phyloP scores from a whole-genome alignment of 30 jellyfish, hydroid and myxozoan genomes.

The Aurelia aurita region DNA sequence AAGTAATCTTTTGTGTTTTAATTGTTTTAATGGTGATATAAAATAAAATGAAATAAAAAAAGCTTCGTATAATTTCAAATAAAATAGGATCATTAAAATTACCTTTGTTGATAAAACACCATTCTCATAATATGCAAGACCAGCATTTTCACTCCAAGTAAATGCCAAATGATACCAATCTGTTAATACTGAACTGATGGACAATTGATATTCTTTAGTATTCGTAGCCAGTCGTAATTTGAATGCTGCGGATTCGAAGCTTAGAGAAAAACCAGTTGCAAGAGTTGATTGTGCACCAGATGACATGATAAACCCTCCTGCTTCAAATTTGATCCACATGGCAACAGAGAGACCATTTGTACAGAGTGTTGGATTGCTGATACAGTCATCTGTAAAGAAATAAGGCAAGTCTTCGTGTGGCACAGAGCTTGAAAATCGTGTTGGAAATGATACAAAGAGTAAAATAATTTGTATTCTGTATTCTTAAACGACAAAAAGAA shows the following conservation, averaged over 20 bases:
- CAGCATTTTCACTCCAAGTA: slow-evolving; percentile 67
- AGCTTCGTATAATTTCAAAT: neutral
- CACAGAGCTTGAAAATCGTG: no score
- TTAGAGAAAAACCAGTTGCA: slow-evolving; percentile 72
- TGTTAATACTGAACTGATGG: slow-evolving; percentile 29
- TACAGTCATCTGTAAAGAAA: slow-evolving; percentile 53
- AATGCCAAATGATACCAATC: slow-evolving; percentile 57
- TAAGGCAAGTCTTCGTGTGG: no score
- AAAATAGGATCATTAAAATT: neutral
- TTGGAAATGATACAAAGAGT: no score
- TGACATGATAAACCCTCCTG: slow-evolving; percentile 72
- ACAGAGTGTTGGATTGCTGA: slow-evolving; percentile 79
- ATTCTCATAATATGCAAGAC: slow-evolving; percentile 66
- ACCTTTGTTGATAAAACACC: slow-evolving; percentile 61
- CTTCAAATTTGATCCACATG: slow-evolving; percentile 74
- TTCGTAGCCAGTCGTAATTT: slow-evolving; percentile 49
- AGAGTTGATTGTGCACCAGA: slow-evolving; percentile 80
- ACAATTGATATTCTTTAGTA: slow-evolving; percentile 40
- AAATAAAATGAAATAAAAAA: neutral
- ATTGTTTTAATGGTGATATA: neutral
- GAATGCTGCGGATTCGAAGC: slow-evolving; percentile 40
- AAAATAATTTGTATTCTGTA: no score
- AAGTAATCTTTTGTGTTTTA: no score
- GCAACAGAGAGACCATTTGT: slow-evolving; percentile 57
- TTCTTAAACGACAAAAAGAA: no score